Evolutionary conservation across 2,888 invertebrate species (phyloP).

Genomic region (Ectobius pallidus): DNA sequence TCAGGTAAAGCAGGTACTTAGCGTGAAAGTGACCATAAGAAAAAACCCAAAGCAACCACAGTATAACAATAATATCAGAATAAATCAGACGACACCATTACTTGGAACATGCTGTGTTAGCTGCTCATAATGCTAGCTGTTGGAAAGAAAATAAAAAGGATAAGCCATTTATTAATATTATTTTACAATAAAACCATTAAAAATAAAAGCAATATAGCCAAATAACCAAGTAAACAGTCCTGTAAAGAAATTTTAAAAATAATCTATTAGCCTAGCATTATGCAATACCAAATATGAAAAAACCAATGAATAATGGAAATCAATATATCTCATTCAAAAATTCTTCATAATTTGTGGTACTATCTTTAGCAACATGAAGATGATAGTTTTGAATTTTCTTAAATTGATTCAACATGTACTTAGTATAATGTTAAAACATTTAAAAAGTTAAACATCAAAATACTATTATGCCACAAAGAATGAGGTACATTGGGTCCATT

Average conservation of each 20-base stretch:
- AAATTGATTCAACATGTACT: slow-evolving; percentile 5
- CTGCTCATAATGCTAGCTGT: slow-evolving; percentile 11
- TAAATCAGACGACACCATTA: slow-evolving; percentile 15
- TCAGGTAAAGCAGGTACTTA: slow-evolving; percentile 14
- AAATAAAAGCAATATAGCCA: slow-evolving; percentile 5
- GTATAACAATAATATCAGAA: not conserved
- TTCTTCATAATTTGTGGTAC: not conserved
- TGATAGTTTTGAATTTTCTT: slow-evolving; percentile 31
- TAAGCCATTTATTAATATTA: not conserved
- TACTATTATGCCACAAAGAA: not conserved
- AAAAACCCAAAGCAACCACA: slow-evolving; percentile 16
- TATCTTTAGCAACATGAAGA: too few species aligned
- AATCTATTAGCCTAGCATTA: too few species aligned
- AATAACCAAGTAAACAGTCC: slow-evolving; percentile 3
- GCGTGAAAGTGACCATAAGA: not conserved
- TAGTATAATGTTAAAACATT: too few species aligned
- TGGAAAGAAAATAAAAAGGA: slow-evolving; percentile 7
- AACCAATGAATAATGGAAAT: not conserved
- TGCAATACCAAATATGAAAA: not conserved
- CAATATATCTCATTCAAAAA: slow-evolving; percentile 8
- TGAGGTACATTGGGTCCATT: slow-evolving; percentile 12
- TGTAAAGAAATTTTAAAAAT: slow-evolving; percentile 4
- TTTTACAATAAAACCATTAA: not conserved
- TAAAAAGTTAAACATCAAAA: too few species aligned
- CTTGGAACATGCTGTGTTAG: slow-evolving; percentile 23